Base-by-base conservation (phyloP, 2,113 vertebrate species). In the Notarius quadriscutis region DNA sequence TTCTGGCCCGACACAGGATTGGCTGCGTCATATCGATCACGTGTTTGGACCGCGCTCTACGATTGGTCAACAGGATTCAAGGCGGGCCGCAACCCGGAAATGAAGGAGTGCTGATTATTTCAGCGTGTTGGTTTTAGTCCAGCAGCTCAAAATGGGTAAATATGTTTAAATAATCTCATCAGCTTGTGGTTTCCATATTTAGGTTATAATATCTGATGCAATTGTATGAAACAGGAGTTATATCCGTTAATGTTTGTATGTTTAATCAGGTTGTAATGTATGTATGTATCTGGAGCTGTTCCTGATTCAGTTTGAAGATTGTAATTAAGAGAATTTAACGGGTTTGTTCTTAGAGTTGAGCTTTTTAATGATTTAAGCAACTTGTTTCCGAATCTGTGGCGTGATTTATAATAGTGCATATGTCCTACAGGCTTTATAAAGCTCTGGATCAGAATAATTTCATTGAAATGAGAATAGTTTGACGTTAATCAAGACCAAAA, bases 11-110 rank as follows among this genome's bases (percentile, higher is more conserved):
- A 11, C 17, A 75, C 53, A 6, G 65, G 86, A 95, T 95, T 95
- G 94, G 95, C 25, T 91, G 0, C 22, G 83, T 65, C 18, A 81
- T 55, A 27, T 84, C 77, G 82, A n/a, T 67, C 51, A 84, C 48
- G 84, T 65, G 67, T 25, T 67, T 10, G 48, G 12, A 65, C n/a
- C 84, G 18, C 62, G 30, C 41, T 84, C 84, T 25, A 0, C 79
- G 12, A 95, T 94, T 95, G 93, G 93, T 63, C 22, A 0, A 0
- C 86, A 84, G 30, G n/a, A 57, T 17, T 71, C 27, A 67, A 84
- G 93, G 95, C 30, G 90, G 92, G 89, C 11, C 0, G 58, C 10
- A 93, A 93, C 90, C 91, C 94, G 95, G 95, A 96, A 95, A 87
- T 92, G 74, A 7, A 53, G 17, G 4, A 78, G 82, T 79, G 87